A percentile compares a stretch with the other conserved stretches of the same genome.
These are phyloP conservation scores for Zygothrica quintamaculata DNA, from an alignment of 2,888 invertebrate species.

Conservation along the genomic window DNA sequence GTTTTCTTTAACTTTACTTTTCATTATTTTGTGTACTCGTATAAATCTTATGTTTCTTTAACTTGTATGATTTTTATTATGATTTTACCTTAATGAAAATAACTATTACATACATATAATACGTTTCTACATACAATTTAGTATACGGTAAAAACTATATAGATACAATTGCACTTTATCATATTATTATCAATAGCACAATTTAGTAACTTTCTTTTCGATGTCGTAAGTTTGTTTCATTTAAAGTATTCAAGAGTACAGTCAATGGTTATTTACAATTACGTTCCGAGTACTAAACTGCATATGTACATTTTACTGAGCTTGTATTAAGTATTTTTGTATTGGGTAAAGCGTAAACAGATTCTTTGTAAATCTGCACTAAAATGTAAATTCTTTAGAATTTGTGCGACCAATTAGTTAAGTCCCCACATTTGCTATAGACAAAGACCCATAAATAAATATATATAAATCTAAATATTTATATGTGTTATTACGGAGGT, in stretches of 20 bases:
- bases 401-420: constrained; percentile 9
- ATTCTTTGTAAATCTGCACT: constrained; percentile 36
- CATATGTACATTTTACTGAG: constrained; percentile 70
- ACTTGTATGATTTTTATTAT: constrained; percentile 21
- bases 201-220: neutral
- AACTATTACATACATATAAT: constrained; percentile 24
- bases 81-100: constrained; percentile 11
- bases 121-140: constrained; percentile 22
- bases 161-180: constrained; percentile 14
- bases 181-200: constrained; percentile 11
- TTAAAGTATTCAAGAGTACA: neutral
- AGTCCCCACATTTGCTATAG: constrained; percentile 6
- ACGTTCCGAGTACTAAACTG: constrained; percentile 4
- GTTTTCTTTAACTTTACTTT: constrained; percentile 25
- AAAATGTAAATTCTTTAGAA: constrained; percentile 6
- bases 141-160: constrained; percentile 43
- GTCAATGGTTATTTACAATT: no score
- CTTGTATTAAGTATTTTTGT: constrained; percentile 42
- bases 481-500: constrained; percentile 38
- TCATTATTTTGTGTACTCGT: constrained; percentile 22
- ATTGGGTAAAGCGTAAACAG: neutral
- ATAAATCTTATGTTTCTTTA: constrained; percentile 18
- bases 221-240: neutral
- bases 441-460: constrained; percentile 2
- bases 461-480: neutral